Evolutionary conservation across 2,888 invertebrate genomes (phyloP).

Genomic region (Caenorhabditis sp.): DNA sequence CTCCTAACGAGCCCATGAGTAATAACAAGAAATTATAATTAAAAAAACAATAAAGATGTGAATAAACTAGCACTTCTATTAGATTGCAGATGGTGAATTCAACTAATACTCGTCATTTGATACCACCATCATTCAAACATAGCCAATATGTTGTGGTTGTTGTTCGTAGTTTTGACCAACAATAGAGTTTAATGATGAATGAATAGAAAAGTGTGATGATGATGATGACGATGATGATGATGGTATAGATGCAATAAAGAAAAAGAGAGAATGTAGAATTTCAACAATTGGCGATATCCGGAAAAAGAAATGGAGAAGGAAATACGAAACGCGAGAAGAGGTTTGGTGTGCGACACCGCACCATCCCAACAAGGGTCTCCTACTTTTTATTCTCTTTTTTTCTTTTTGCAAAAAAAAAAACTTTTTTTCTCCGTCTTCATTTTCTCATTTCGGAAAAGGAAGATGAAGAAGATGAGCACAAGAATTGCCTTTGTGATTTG

Average conservation of each 20-base stretch:
- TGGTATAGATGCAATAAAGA: neutral
- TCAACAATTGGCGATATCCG: constrained; percentile 41
- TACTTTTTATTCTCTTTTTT: constrained; percentile 20
- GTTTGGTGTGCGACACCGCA: constrained; percentile 34
- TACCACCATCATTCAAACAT: constrained; percentile 5
- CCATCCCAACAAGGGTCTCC: constrained; percentile 31
- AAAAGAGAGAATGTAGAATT: neutral
- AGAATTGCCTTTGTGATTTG: neutral
- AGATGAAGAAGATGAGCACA: neutral
- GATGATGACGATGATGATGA: neutral
- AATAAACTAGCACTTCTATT: too few relatives aligned
- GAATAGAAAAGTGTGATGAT: neutral
- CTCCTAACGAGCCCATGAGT: constrained; percentile 57
- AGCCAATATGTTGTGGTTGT: neutral
- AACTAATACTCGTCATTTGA: constrained; percentile 37
- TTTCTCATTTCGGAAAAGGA: neutral
- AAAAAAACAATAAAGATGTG: neutral
- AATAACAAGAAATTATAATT: constrained; percentile 5
- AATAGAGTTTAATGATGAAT: constrained; percentile 16
- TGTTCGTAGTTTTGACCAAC: constrained; percentile 26
- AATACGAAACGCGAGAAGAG: constrained; percentile 47
- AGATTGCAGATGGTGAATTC: constrained; percentile 12
- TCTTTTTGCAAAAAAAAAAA: neutral
- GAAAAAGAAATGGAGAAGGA: constrained; percentile 28
- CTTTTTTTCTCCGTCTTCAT: neutral